phyloP scores from a whole-genome alignment of 2,888 invertebrate species.

The Pegoplata infirma region DNA sequence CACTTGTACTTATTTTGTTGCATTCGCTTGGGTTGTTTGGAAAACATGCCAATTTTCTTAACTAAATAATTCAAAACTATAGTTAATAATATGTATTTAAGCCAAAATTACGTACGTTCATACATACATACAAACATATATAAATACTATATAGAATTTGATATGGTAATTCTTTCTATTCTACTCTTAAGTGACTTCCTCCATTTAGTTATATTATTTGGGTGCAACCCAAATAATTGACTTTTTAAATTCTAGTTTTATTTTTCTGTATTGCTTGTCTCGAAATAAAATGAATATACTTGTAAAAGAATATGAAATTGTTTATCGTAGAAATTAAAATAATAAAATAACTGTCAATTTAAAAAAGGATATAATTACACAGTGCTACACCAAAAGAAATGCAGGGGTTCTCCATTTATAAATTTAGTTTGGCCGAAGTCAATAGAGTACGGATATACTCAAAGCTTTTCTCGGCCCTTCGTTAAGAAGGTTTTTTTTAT shows the following conservation, averaged over 20 bases:
- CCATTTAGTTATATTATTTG: constrained; percentile 32
- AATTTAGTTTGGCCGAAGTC: too few relatives aligned
- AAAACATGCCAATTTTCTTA: constrained; percentile 61
- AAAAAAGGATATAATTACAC: neutral
- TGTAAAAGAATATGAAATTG: neutral
- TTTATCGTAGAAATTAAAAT: constrained; percentile 38
- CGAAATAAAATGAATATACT: neutral
- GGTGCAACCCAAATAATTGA: constrained; percentile 47
- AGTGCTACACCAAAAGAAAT: too few relatives aligned
- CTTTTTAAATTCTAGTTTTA: neutral
- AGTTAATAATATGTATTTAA: constrained; percentile 49
- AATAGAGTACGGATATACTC: too few relatives aligned
- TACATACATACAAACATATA: too few relatives aligned
- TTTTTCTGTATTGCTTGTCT: neutral
- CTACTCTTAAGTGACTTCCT: constrained; percentile 35
- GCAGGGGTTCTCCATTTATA: too few relatives aligned
- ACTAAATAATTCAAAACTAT: constrained; percentile 60
- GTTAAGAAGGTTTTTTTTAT: too few relatives aligned
- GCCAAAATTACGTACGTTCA: too few relatives aligned
- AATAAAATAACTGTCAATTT: constrained; percentile 45
- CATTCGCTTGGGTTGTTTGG: neutral
- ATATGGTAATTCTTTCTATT: constrained; percentile 43
- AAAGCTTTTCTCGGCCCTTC: too few relatives aligned
- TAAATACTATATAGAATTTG: constrained; percentile 10
- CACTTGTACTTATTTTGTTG: constrained; percentile 2